Evolutionary conservation across 2,113 vertebrate species (phyloP).

Genomic region (Emydura subglobosa): DNA sequence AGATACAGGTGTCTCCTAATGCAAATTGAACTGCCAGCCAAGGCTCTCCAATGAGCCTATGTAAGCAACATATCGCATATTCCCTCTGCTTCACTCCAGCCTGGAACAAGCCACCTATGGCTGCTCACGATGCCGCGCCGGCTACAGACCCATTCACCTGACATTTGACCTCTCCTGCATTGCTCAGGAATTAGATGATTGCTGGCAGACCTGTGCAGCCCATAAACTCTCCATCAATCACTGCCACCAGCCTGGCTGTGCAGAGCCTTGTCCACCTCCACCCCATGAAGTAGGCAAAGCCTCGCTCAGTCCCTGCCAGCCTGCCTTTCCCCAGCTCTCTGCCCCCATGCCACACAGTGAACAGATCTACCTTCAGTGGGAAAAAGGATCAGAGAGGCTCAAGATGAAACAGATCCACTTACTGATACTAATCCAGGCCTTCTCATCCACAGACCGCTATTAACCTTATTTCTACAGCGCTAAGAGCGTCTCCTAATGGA

Average conservation of each 20-base stretch:
- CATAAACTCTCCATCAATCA: background rate
- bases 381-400: background rate
- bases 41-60: background rate
- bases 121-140: background rate
- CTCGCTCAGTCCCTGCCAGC: background rate
- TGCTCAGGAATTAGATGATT: background rate
- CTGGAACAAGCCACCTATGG: background rate
- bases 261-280: background rate
- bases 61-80: background rate
- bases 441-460: background rate
- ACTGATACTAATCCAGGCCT: background rate
- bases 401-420: background rate
- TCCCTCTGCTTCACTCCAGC: background rate
- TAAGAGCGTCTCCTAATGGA: background rate
- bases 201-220: background rate
- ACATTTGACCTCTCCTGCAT: background rate
- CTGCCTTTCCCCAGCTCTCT: background rate
- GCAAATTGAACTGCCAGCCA: background rate
- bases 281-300: background rate
- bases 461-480: background rate
- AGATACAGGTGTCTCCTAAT: fast-evolving
- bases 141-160: background rate
- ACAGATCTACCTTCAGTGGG: background rate
- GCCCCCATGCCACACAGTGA: background rate
- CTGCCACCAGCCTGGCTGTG: background rate